Percentiles rank a stretch among this genome's conserved stretches.
Conservation (phyloP, 2,113 vertebrate species). For the Pao palembangensis region DNA sequence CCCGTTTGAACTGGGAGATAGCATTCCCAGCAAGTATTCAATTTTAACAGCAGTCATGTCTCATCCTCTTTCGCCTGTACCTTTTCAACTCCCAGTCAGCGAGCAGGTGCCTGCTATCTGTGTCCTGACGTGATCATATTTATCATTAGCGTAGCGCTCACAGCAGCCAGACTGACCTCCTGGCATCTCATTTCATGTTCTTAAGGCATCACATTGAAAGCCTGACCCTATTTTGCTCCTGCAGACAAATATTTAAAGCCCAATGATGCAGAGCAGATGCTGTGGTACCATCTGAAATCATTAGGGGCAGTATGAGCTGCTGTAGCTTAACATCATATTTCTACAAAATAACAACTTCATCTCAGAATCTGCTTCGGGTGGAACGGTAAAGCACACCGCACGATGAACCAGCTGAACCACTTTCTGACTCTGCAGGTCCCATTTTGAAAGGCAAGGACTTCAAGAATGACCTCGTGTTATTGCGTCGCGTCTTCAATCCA, state of each 20-base stretch:
- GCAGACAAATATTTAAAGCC: no score
- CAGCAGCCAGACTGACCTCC: not conserved
- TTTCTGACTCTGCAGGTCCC: slow-evolving; percentile 1
- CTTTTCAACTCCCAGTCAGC: slow-evolving; percentile 39
- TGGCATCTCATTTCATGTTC: not conserved
- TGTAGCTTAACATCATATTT: no score
- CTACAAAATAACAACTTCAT: no score
- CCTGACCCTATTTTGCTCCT: no score
- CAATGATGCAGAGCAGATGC: no score
- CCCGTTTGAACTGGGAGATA: slow-evolving; percentile 48
- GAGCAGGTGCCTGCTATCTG: slow-evolving; percentile 17
- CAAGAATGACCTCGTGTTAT: slow-evolving; percentile 39
- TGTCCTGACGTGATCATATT: slow-evolving; percentile 37
- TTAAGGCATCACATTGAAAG: not conserved
- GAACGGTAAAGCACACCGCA: no score
- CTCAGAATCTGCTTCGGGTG: no score
- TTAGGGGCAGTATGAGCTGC: no score
- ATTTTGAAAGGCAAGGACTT: slow-evolving; percentile 19
- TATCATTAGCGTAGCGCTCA: slow-evolving; percentile 6
- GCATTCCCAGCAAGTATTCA: slow-evolving; percentile 53
- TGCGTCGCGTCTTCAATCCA: slow-evolving; percentile 35
- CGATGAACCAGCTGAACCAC: not conserved
- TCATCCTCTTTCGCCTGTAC: slow-evolving; percentile 48
- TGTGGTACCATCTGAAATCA: no score
- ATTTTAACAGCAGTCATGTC: slow-evolving; percentile 71